phyloP scores from a whole-genome alignment of 2,888 invertebrate species.

The Mesochorus sp. region DNA sequence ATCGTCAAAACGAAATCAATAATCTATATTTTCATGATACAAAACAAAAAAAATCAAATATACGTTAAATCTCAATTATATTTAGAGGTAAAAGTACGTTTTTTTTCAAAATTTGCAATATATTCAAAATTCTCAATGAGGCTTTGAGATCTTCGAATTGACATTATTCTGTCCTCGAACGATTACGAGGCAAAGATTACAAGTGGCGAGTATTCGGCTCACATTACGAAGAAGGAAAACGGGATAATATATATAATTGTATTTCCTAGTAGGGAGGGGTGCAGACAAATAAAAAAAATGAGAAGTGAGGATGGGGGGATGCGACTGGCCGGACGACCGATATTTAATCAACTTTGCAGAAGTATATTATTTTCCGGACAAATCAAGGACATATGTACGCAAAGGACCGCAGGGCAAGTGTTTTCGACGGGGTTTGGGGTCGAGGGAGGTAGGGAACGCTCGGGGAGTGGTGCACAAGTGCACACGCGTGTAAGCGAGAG shows the following conservation, averaged over 20 bases:
- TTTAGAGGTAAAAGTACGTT: no score
- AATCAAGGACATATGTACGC: conserved; percentile 80
- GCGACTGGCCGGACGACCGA: conserved; percentile 72
- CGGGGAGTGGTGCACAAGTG: conserved; percentile 5
- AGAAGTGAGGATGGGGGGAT: conserved; percentile 50
- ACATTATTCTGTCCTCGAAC: not conserved
- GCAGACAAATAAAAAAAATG: not conserved
- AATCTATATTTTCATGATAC: no score
- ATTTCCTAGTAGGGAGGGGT: conserved; percentile 14
- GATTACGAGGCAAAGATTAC: conserved; percentile 9
- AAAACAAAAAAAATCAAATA: no score
- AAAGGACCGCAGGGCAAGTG: conserved; percentile 65
- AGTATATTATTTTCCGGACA: conserved; percentile 80
- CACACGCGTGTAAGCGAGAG: conserved; percentile 25
- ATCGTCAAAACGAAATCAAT: no score
- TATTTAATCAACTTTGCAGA: conserved; percentile 81
- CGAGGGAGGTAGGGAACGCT: conserved; percentile 22
- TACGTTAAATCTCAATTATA: no score
- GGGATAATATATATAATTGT: conserved; percentile 27
- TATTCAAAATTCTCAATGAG: no score
- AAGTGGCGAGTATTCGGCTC: not conserved
- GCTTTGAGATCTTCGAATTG: no score
- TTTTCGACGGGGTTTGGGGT: conserved; percentile 8
- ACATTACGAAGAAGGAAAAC: not conserved
- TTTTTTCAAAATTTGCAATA: no score